Conservation (phyloP, 2,113 vertebrate genomes). For the Thamnophis sirtalis region DNA sequence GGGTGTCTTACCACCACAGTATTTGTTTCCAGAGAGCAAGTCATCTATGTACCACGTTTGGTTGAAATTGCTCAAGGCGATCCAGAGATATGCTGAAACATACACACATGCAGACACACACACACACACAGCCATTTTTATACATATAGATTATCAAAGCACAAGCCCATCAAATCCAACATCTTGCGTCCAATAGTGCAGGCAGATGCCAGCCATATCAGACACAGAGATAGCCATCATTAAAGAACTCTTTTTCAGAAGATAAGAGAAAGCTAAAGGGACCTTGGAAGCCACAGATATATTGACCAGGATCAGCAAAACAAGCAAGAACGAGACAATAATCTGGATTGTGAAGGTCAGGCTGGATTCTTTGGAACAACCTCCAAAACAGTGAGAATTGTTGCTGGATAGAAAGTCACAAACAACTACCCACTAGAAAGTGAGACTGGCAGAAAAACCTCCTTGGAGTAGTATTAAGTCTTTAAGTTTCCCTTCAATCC, state of each 20-base stretch:
- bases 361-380: not conserved
- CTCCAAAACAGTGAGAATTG: not conserved
- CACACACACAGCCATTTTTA: too few species aligned
- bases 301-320: not conserved
- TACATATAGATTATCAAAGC: too few species aligned
- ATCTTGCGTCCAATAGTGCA: not conserved
- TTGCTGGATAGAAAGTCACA: not conserved
- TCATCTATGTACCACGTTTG: too few species aligned
- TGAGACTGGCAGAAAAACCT: not conserved
- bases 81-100: too few species aligned
- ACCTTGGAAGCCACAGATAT: not conserved
- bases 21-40: too few species aligned
- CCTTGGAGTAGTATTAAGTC: not conserved
- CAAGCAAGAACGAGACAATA: not conserved
- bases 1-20: too few species aligned
- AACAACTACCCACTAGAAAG: not conserved
- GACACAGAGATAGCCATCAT: not conserved
- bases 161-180: not conserved
- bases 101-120: too few species aligned
- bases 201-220: not conserved
- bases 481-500: not conserved
- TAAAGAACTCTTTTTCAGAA: not conserved
- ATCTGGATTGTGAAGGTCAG: not conserved
- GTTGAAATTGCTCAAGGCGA: too few species aligned
- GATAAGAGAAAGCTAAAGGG: not conserved